phyloP scores from a whole-genome alignment of 2,113 vertebrate genomes.

The Semicossyphus pulcher region DNA sequence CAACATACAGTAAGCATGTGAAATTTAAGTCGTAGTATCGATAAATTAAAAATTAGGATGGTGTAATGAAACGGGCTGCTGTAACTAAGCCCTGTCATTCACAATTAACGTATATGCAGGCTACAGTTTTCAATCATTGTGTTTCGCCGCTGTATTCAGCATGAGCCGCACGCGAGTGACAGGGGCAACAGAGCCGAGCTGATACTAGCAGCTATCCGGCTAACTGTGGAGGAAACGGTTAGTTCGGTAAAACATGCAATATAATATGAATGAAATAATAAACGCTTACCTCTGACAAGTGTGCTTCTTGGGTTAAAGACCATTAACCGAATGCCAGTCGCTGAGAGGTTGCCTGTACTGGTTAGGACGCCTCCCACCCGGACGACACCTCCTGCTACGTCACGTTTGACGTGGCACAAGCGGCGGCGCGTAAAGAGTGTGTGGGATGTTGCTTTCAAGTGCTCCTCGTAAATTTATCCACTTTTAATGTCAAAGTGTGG shows the following conservation, averaged over 20 bases:
- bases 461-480: conserved; percentile 30
- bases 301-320: background rate
- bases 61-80: background rate
- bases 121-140: background rate
- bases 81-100: background rate
- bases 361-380: conserved; percentile 30
- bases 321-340: conserved; percentile 26
- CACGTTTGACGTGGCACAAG: conserved; percentile 74
- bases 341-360: background rate
- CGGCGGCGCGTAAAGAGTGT: background rate
- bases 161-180: background rate
- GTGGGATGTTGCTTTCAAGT: conserved; percentile 34
- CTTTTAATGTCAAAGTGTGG: background rate
- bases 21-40: background rate
- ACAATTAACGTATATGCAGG: background rate
- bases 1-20: background rate
- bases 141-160: background rate
- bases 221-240: background rate
- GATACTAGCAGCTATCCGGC: background rate
- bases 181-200: background rate
- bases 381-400: conserved; percentile 67
- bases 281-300: conserved; percentile 49
- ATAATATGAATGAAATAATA: background rate
- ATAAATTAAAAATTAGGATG: background rate
- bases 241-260: fast-evolving